Conservation (phyloP, 1,140 invertebrate species). For the Drosophila sechellia region DNA sequence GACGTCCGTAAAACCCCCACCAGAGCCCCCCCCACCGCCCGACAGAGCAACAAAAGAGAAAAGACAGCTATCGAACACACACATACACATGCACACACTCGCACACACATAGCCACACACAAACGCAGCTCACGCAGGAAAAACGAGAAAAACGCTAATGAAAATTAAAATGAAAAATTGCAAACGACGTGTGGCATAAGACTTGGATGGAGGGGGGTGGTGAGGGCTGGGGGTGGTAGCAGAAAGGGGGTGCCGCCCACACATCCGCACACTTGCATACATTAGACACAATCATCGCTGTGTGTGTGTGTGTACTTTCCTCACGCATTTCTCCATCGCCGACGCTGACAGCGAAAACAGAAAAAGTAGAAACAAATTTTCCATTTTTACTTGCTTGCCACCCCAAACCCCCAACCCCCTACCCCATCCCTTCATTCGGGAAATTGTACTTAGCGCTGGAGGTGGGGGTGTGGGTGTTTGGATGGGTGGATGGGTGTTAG, state of each 20-base stretch:
- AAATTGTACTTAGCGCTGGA: constrained; percentile 35
- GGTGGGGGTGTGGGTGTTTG: neutral
- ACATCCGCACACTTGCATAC: constrained; percentile 41
- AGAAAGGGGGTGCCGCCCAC: constrained; percentile 13
- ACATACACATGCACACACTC: constrained; percentile 30
- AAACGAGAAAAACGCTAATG: constrained; percentile 83
- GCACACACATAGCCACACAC: constrained; percentile 32
- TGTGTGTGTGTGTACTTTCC: constrained; percentile 26
- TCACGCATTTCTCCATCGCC: constrained; percentile 36
- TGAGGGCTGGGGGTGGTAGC: neutral
- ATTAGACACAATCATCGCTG: constrained; percentile 63
- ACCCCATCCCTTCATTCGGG: neutral
- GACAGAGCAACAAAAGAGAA: constrained; percentile 28
- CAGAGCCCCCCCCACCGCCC: neutral
- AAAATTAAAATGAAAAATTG: constrained; percentile 85
- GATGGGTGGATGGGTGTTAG: constrained; percentile 3
- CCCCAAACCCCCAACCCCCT: neutral
- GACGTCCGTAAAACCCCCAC: neutral
- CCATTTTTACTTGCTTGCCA: constrained; percentile 68
- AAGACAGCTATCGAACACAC: constrained; percentile 49
- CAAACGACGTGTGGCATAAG: constrained; percentile 74
- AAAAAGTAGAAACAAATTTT: constrained; percentile 71
- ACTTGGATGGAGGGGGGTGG: neutral
- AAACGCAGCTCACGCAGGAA: constrained; percentile 38
- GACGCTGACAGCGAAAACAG: constrained; percentile 31